Conservation (phyloP, 2,797 vertebrate species). For the Tenualosa ilisha region DNA sequence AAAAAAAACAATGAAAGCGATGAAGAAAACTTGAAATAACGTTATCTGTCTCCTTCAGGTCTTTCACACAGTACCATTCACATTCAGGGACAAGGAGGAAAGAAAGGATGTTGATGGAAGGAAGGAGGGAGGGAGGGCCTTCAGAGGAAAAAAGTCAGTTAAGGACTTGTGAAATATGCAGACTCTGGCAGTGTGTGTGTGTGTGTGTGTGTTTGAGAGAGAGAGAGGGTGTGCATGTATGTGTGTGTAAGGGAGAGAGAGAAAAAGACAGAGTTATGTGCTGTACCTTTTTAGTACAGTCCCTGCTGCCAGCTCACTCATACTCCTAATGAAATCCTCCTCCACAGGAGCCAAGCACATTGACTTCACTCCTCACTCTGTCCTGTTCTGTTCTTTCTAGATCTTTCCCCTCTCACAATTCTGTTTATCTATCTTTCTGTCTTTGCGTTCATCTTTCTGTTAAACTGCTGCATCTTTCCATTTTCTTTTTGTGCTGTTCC, state of each 20-base stretch:
- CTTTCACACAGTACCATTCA: background rate
- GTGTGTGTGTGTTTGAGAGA: background rate
- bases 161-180: conserved; percentile 37
- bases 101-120: conserved; percentile 3
- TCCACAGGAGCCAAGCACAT: conserved; percentile 34
- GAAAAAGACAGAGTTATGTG: conserved; percentile 47
- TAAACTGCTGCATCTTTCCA: background rate
- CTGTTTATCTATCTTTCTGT: background rate
- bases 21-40: conserved; percentile 9
- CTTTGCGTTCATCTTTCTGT: conserved; percentile 35
- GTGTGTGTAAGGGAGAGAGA: background rate
- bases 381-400: background rate
- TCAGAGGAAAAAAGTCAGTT: conserved; percentile 30
- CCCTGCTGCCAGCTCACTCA: conserved; percentile 47
- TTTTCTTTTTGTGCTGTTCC: background rate
- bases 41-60: background rate
- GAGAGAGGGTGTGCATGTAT: conserved; percentile 39
- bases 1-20: conserved; percentile 20
- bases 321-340: conserved; percentile 50
- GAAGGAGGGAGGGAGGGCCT: background rate
- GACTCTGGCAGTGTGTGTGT: conserved; percentile 17
- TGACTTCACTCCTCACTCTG: background rate
- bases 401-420: background rate
- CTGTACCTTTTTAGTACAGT: conserved; percentile 45
- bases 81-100: background rate